Conservation (phyloP, 2,888 invertebrate genomes). For the Tortrix viridana region DNA sequence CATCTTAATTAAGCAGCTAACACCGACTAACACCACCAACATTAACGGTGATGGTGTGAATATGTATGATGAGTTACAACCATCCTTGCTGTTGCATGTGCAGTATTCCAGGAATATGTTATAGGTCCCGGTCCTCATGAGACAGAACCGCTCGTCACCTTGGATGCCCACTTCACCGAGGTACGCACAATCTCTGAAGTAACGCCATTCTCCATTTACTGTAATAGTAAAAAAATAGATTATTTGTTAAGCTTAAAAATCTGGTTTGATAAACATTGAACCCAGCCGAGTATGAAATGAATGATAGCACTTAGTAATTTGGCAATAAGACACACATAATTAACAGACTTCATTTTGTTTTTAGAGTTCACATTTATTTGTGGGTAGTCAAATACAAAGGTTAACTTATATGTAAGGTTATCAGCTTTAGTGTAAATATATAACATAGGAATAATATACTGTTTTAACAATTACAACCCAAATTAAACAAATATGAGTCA, state of each 20-base stretch:
- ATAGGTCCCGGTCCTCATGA: slow-evolving; percentile 95
- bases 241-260: not conserved
- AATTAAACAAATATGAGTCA: too few relatives aligned
- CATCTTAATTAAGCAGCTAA: slow-evolving; percentile 38
- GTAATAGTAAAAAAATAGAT: slow-evolving; percentile 48
- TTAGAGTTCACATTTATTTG: too few relatives aligned
- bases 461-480: too few relatives aligned
- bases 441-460: too few relatives aligned
- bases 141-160: slow-evolving; percentile 95
- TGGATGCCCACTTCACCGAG: slow-evolving; percentile 95
- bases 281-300: too few relatives aligned
- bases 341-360: too few relatives aligned
- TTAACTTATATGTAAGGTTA: too few relatives aligned
- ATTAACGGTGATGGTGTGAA: slow-evolving; percentile 61
- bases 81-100: slow-evolving; percentile 96
- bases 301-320: too few relatives aligned
- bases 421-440: too few relatives aligned
- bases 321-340: too few relatives aligned
- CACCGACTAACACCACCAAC: slow-evolving; percentile 41
- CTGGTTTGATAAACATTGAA: not conserved
- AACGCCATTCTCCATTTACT: slow-evolving; percentile 95
- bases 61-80: slow-evolving; percentile 89
- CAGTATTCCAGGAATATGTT: slow-evolving; percentile 97
- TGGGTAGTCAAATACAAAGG: too few relatives aligned
- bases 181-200: slow-evolving; percentile 94